Base-by-base conservation (phyloP, 2,797 vertebrate genomes). In the Urophycis tenuis region DNA sequence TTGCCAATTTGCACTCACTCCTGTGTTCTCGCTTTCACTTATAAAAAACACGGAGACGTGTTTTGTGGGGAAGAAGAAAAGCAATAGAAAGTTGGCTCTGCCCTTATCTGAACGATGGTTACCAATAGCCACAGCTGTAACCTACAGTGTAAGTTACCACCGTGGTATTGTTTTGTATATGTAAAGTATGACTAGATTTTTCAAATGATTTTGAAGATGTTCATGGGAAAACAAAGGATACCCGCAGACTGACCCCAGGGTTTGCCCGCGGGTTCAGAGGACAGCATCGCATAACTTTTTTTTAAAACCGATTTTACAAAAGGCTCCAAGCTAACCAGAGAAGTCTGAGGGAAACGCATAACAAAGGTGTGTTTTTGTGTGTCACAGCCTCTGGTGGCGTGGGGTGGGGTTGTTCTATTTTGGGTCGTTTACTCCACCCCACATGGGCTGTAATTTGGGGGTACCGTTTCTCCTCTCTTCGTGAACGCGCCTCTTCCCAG, bases 41-140 rank as follows among this genome's bases (percentile, higher is more conserved):
- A n/a, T n/a, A n/a, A 85, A 88, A 88, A 84, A 87, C 85, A 77
- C 75, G 81, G 77, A 36, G 75, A 76, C 72, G 72, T 11, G 74
- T 79, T 79, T 78, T 74, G 82, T 83, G 87, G 83, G 86, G 72
- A 77, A 79, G 60, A 31, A 75, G 72, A 85, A 81, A 85, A 83
- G 88, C 87, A 71, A 90, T 88, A 77, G 84, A 75, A 79, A 77
- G 74, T 80, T 73, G 81, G 41, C 75, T 77, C 67, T 80, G 72
- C 70, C 72, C 53, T 77, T 75, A 75, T 31, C 17, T 77, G 11
- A 76, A 74, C 35, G 34, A 29, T 69, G 69, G 17, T 8, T 25
- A 60, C 49, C 22, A 60, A 60, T 60, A n/a, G 25, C n/a, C n/a
- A 60, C 45, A 53, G 22, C 25, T n/a, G 53, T 60, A 60, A 60